Evolutionary conservation across 2,113 vertebrate species (phyloP).

Genomic region (Pampusana beccarii): DNA sequence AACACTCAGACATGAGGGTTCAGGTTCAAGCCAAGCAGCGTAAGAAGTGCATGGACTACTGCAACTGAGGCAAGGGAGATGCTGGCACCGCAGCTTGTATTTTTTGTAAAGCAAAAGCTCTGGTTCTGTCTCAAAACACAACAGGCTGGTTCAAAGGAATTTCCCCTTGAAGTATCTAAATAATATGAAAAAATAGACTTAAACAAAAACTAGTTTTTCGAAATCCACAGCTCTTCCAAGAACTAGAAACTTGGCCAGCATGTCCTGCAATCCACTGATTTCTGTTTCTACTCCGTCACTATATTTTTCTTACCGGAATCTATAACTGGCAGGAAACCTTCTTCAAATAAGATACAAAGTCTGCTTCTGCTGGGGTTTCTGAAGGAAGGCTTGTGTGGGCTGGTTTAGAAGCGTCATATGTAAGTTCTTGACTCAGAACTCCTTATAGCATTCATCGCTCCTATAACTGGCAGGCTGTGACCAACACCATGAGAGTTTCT

Average conservation of each 20-base stretch:
- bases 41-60: neutral
- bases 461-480: neutral
- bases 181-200: neutral
- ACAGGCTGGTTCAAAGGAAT: neutral
- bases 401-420: neutral
- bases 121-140: neutral
- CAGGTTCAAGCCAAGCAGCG: neutral
- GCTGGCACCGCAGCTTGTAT: neutral
- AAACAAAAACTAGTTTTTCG: slow-evolving; percentile 16
- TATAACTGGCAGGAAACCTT: too few relatives aligned
- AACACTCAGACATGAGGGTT: neutral
- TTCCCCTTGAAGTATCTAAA: neutral
- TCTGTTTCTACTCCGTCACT: neutral
- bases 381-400: neutral
- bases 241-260: neutral
- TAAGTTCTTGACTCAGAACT: neutral
- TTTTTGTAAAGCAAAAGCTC: neutral
- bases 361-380: neutral
- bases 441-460: neutral
- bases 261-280: neutral
- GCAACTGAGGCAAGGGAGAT: neutral
- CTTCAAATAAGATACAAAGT: neutral
- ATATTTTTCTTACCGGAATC: neutral
- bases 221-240: neutral
- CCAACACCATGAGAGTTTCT: neutral